phyloP scores from a whole-genome alignment of 2,113 vertebrate species.

The Marmota monax region DNA sequence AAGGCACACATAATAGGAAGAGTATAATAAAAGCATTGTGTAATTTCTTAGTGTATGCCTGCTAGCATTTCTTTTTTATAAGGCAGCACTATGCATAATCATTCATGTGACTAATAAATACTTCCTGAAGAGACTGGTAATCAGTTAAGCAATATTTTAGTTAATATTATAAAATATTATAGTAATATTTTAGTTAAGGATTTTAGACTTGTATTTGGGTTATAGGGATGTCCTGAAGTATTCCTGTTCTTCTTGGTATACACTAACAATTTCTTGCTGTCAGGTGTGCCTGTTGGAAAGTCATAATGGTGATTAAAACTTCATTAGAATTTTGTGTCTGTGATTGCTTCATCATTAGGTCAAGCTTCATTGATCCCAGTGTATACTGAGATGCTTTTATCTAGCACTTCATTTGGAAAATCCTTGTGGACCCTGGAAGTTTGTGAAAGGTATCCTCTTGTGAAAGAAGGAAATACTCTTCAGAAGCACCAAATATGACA shows the following conservation, averaged over 20 bases:
- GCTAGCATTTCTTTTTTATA: conserved; percentile 36
- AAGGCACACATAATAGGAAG: conserved; percentile 21
- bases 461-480: conserved; percentile 51
- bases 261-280: conserved; percentile 22
- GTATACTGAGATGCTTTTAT: conserved; percentile 3
- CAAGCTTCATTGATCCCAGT: neutral
- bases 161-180: neutral
- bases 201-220: neutral
- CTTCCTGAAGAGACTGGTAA: neutral
- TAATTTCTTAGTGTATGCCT: conserved; percentile 30
- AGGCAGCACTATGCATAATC: neutral
- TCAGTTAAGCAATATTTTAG: conserved; percentile 9
- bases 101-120: neutral
- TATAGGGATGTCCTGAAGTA: neutral
- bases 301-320: neutral
- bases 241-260: neutral
- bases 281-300: neutral
- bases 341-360: neutral
- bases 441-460: neutral
- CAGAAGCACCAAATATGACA: conserved; percentile 17
- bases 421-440: neutral
- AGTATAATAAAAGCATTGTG: conserved; percentile 16
- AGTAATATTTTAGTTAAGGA: conserved; percentile 13
- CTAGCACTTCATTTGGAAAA: conserved; percentile 30
- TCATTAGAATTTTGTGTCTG: conserved; percentile 9